Evolutionary conservation across 1,140 invertebrate genomes (phyloP).

Genomic region (Eufriesea mexicana): DNA sequence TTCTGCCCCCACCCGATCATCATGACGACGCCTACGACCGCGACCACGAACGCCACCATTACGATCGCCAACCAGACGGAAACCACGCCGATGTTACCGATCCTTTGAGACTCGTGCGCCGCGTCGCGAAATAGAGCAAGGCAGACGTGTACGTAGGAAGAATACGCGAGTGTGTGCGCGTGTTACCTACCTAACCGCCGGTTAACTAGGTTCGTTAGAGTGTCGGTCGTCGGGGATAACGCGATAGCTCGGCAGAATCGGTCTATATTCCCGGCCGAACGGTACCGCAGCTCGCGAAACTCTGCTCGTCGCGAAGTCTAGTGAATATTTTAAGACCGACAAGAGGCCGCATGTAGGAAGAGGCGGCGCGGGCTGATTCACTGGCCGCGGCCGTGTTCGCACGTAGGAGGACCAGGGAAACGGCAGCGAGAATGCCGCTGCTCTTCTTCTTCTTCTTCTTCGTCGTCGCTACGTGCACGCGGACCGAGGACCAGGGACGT

Average conservation of each 20-base stretch:
- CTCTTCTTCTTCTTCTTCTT: not conserved
- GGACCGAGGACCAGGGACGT: not conserved
- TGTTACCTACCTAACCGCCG: too few relatives aligned
- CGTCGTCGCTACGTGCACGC: not conserved
- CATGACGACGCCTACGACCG: slow-evolving; percentile 17
- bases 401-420: slow-evolving; percentile 49
- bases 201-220: too few relatives aligned
- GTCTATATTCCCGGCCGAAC: slow-evolving; percentile 8
- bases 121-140: slow-evolving; percentile 21
- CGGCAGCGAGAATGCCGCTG: slow-evolving; percentile 9
- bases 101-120: slow-evolving; percentile 14
- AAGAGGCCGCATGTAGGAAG: slow-evolving; percentile 38
- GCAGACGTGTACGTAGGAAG: not conserved
- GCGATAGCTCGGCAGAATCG: too few relatives aligned
- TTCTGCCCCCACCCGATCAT: not conserved
- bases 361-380: slow-evolving; percentile 46
- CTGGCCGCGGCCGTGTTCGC: slow-evolving; percentile 26
- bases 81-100: not conserved
- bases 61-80: slow-evolving; percentile 13
- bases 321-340: slow-evolving; percentile 56
- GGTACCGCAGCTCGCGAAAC: slow-evolving; percentile 7
- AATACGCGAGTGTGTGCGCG: slow-evolving; percentile 7
- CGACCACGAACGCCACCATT: not conserved
- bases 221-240: too few relatives aligned
- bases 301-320: slow-evolving; percentile 53